Evolutionary conservation across 2,888 invertebrate genomes (phyloP).

Genomic region (Lasioglossum figueresi): DNA sequence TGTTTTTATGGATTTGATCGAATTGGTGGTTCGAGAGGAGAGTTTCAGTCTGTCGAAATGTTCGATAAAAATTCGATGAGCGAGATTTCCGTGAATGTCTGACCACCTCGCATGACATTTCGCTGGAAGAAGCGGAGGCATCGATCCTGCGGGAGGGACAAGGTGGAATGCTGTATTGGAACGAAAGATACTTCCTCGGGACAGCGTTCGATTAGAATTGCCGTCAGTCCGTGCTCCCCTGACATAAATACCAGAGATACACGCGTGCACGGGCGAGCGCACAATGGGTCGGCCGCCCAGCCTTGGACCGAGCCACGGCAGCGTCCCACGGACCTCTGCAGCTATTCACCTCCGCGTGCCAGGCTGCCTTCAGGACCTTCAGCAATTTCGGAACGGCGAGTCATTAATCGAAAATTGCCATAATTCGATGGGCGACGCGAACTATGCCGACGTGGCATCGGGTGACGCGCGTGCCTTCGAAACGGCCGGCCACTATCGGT

Average conservation of each 20-base stretch:
- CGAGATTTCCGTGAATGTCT: not conserved
- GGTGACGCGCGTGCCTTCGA: slow-evolving; percentile 24
- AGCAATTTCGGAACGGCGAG: slow-evolving; percentile 62
- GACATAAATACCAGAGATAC: slow-evolving; percentile 62
- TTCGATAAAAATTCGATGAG: not conserved
- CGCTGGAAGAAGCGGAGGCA: not conserved
- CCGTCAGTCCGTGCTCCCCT: slow-evolving; percentile 62
- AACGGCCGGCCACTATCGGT: not conserved
- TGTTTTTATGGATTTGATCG: not conserved
- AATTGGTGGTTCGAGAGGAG: not conserved
- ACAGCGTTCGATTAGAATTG: slow-evolving; percentile 70
- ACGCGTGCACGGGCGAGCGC: slow-evolving; percentile 45
- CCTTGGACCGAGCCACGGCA: slow-evolving; percentile 24
- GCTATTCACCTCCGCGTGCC: slow-evolving; percentile 60
- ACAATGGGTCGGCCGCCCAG: slow-evolving; percentile 36
- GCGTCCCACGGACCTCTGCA: slow-evolving; percentile 39
- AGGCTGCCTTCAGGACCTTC: slow-evolving; percentile 43
- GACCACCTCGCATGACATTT: not conserved
- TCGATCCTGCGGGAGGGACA: not conserved
- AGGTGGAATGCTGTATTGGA: slow-evolving; percentile 50
- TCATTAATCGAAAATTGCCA: slow-evolving; percentile 67
- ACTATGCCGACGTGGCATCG: slow-evolving; percentile 37
- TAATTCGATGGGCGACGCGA: slow-evolving; percentile 59
- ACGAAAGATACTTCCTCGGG: slow-evolving; percentile 64
- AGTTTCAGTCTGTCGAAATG: not conserved